phyloP scores from a whole-genome alignment of 1,140 invertebrate species.

The Platyscapa corneri region DNA sequence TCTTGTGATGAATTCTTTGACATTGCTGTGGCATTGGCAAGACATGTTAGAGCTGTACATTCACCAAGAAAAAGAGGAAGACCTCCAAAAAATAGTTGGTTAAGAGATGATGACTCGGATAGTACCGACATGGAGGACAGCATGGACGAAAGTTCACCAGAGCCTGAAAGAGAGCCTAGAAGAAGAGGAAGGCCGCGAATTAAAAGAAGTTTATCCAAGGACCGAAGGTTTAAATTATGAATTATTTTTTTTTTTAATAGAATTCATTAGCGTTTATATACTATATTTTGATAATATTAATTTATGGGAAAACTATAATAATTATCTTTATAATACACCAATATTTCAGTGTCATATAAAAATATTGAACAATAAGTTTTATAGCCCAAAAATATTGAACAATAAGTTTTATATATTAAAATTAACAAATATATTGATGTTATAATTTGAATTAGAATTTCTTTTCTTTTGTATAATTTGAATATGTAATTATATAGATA shows the following conservation, averaged over 20 bases:
- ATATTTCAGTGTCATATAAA: too few species aligned
- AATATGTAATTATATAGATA: too few species aligned
- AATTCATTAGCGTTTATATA: too few species aligned
- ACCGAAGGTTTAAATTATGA: slow-evolving; percentile 20
- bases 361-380: too few species aligned
- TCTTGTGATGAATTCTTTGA: slow-evolving; percentile 69
- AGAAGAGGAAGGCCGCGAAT: slow-evolving; percentile 44
- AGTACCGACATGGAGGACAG: slow-evolving; percentile 34
- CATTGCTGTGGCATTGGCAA: slow-evolving; percentile 66
- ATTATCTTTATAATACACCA: too few species aligned
- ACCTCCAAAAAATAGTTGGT: slow-evolving; percentile 54
- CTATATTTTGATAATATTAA: too few species aligned
- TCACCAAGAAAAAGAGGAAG: slow-evolving; percentile 61
- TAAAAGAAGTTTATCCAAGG: slow-evolving; percentile 44
- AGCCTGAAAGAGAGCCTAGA: slow-evolving; percentile 19
- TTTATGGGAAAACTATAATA: too few species aligned
- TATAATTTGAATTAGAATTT: too few species aligned
- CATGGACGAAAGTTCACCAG: slow-evolving; percentile 40
- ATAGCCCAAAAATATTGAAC: too few species aligned
- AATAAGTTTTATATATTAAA: too few species aligned
- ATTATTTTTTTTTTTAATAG: background rate
- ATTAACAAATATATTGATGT: too few species aligned
- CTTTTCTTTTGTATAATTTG: too few species aligned
- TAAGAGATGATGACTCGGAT: slow-evolving; percentile 17
- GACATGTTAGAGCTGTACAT: slow-evolving; percentile 67